Conservation (phyloP, 1,140 invertebrate species). For the Camponotus pennsylvanicus region DNA sequence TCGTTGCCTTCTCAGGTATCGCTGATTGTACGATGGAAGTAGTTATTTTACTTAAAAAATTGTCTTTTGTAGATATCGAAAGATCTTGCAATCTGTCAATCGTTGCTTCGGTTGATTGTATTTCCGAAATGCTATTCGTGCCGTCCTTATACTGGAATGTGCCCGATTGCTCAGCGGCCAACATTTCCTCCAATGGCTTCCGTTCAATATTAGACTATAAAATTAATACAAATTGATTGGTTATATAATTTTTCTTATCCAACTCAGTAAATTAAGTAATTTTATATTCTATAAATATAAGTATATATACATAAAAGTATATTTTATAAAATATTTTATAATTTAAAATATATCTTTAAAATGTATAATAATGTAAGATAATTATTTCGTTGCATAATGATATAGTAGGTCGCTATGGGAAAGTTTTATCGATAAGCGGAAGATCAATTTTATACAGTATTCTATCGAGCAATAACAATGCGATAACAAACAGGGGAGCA, state of each 20-base stretch:
- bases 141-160: conserved; percentile 80
- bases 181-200: conserved; percentile 91
- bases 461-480: not conserved
- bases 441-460: conserved; percentile 25
- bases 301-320: not conserved
- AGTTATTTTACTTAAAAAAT: conserved; percentile 28
- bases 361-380: not conserved
- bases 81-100: conserved; percentile 74
- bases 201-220: conserved; percentile 90
- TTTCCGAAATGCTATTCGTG: conserved; percentile 56
- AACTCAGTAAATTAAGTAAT: not conserved
- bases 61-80: conserved; percentile 71
- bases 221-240: conserved; percentile 27
- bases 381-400: conserved; percentile 22
- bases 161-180: conserved; percentile 87
- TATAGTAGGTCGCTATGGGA: not conserved
- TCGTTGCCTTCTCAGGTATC: conserved; percentile 57
- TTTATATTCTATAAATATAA: too few relatives aligned
- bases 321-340: conserved; percentile 10
- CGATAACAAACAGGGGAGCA: not conserved
- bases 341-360: not conserved
- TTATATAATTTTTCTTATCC: not conserved
- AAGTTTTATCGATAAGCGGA: not conserved
- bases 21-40: conserved; percentile 44
- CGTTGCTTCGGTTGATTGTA: conserved; percentile 55